Base-by-base conservation (phyloP, 1,140 invertebrate genomes). In the Aphidius gifuensis region DNA sequence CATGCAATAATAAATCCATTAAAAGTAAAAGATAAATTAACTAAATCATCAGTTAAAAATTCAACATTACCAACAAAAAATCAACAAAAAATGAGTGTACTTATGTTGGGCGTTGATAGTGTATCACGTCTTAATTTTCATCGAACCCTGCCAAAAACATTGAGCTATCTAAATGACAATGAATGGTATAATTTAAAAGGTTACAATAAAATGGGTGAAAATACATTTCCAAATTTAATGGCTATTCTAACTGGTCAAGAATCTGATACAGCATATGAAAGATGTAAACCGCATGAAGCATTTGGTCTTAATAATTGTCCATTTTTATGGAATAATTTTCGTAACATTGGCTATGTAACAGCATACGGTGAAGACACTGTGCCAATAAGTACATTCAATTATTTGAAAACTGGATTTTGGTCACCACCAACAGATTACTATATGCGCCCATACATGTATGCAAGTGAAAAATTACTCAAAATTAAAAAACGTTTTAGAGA, bases 221-320 rank as follows among this genome's bases (percentile, higher is more conserved):
- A 93, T 66, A 93, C 90, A 1, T 92, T 90, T 72, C 90, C 91
- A 0, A 94, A 94, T 75, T 71, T 94, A 23, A 89, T 93, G 83
- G 88, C 91, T 0, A 76, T 90, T 5, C 75, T 93, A 32, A 89
- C 87, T 3, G 92, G 91, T 3, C 81, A 84, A 49, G 86, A 75
- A 73, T 70, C 78, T 54, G 66, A 68, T 9, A 77, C 80, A 64
- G 76, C 83, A 11, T 74, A 81, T 61, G 62, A 72, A 11, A 72
- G 78, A 66, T 88, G 86, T 68, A 75, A 78, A 58, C 83, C 86
- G 4, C 78, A 71, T 58, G 71, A 70, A 43, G 62, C 75, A 0
- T 80, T 80, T 45, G 79, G 76, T 11, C 69, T 88, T 63, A 83
- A 86, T 55, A 70, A 81, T 45, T 94, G 92, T 71, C 86, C 88